phyloP scores from a whole-genome alignment of 53 echinoderm and acorn worm species.

The Antedon mediterranea region DNA sequence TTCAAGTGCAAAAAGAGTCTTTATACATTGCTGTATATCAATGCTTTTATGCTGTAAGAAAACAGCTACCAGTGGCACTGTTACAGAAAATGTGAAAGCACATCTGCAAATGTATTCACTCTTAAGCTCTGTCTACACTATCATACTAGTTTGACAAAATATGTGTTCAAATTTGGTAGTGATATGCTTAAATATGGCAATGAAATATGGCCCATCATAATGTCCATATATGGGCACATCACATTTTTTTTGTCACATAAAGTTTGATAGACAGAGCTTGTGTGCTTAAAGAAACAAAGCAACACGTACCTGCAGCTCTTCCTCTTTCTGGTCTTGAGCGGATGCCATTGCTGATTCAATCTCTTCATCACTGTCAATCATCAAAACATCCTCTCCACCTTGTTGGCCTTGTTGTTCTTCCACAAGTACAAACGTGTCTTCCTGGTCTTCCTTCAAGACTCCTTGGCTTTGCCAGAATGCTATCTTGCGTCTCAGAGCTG shows the following conservation, averaged over 20 bases:
- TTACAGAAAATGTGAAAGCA: too few relatives aligned
- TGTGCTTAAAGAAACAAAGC: too few relatives aligned
- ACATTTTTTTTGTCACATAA: too few relatives aligned
- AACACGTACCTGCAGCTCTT: constrained; percentile 59
- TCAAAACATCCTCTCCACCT: constrained; percentile 49
- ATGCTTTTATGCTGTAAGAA: too few relatives aligned
- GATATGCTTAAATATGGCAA: neutral
- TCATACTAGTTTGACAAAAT: too few relatives aligned
- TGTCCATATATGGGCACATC: too few relatives aligned
- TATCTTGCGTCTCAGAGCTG: constrained; percentile 76
- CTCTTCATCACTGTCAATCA: constrained; percentile 76
- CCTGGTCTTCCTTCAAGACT: constrained; percentile 59
- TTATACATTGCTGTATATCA: too few relatives aligned
- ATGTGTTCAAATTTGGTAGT: too few relatives aligned
- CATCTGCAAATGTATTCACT: neutral
- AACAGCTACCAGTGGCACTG: too few relatives aligned
- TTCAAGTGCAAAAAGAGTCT: too few relatives aligned
- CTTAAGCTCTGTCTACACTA: too few relatives aligned
- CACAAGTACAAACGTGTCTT: constrained; percentile 70
- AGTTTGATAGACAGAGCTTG: too few relatives aligned
- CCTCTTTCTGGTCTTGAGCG: constrained; percentile 58
- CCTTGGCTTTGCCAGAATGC: constrained; percentile 99
- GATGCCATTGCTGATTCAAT: constrained; percentile 86
- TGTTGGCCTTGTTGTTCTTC: constrained; percentile 53
- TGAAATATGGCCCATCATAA: neutral